These are phyloP conservation scores for Nymphicus hollandicus DNA, from an alignment of 2,113 vertebrate species.

Conservation along the genomic window DNA sequence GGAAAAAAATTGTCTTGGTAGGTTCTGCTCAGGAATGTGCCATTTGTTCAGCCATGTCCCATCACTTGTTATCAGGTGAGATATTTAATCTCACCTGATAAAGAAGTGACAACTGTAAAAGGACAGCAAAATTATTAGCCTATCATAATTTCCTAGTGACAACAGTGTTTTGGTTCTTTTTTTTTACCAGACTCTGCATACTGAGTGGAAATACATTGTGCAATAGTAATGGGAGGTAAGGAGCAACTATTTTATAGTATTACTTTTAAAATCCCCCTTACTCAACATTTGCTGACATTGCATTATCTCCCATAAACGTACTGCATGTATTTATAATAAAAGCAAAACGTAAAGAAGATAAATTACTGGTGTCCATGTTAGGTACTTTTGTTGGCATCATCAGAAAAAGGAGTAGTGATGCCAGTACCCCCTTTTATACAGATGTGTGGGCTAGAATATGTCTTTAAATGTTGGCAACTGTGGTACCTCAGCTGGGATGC, in stretches of 20 bases:
- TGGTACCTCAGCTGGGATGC: background rate
- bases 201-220: slow-evolving; percentile 30
- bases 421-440: background rate
- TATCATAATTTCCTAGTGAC: slow-evolving; percentile 15
- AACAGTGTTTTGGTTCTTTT: background rate
- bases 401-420: background rate
- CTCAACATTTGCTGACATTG: slow-evolving; percentile 17
- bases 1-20: background rate
- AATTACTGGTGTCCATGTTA: background rate
- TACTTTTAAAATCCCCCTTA: background rate
- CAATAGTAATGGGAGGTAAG: background rate
- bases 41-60: background rate
- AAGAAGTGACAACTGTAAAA: slow-evolving; percentile 10
- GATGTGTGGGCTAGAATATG: background rate
- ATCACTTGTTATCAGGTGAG: background rate
- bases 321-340: slow-evolving; percentile 45
- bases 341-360: slow-evolving; percentile 24
- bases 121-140: slow-evolving; percentile 23
- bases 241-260: background rate
- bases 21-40: background rate
- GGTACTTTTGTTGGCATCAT: background rate
- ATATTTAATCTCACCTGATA: background rate
- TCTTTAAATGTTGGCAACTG: background rate
- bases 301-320: background rate
- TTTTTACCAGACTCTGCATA: slow-evolving; percentile 26